Percentiles rank a stretch among this genome's conserved stretches.
phyloP scores from a whole-genome alignment of 2,888 invertebrate genomes.

The Xestia xanthographa region DNA sequence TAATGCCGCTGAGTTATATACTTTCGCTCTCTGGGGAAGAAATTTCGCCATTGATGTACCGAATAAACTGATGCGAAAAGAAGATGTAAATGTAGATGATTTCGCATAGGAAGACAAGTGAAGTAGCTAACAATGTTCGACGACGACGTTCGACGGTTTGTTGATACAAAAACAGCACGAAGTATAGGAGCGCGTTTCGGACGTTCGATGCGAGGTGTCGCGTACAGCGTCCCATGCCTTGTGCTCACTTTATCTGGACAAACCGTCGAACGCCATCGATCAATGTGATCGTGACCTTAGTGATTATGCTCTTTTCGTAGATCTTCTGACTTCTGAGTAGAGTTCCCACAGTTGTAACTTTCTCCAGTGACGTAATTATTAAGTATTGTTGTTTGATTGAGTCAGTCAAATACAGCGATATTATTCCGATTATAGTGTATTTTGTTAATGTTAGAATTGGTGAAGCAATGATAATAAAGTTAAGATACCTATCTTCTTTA shows the following conservation, averaged over 20 bases:
- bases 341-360: not conserved
- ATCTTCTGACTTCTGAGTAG: not conserved
- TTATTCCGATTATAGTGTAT: no score
- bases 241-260: not conserved
- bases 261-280: not conserved
- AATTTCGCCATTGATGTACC: constrained; percentile 85
- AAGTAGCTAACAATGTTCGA: not conserved
- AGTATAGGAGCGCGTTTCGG: no score
- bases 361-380: no score
- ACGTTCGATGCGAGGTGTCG: not conserved
- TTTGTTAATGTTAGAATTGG: no score
- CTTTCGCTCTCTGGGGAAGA: constrained; percentile 89
- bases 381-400: no score
- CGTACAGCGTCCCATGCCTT: not conserved
- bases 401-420: no score
- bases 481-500: no score
- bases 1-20: constrained; percentile 79
- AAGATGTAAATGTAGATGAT: not conserved
- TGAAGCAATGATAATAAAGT: no score
- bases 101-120: not conserved
- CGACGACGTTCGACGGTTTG: no score
- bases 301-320: not conserved
- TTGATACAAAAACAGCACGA: no score
- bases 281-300: not conserved
- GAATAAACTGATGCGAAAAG: constrained; percentile 68